These are phyloP conservation scores for Hipposideros armiger DNA, from an alignment of 2,113 vertebrate genomes.

Conservation along the genomic window DNA sequence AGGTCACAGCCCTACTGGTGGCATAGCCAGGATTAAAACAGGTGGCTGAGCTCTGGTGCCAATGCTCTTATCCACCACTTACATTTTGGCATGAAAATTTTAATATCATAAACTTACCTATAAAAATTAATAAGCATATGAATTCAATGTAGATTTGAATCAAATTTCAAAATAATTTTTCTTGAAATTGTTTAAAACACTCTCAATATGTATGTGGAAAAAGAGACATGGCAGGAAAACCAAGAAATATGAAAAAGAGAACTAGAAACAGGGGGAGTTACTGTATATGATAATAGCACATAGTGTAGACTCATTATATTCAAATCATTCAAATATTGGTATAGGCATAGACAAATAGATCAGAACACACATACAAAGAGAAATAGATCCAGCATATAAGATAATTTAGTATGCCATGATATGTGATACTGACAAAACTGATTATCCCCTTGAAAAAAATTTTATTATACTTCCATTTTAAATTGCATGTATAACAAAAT, in stretches of 20 bases:
- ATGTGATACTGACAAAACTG: not conserved
- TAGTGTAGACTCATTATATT: not conserved
- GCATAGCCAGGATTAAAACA: not conserved
- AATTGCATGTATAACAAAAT: not conserved
- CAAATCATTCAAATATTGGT: not conserved
- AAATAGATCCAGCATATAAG: not conserved
- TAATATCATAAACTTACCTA: not conserved
- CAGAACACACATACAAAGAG: not conserved
- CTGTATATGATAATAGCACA: not conserved
- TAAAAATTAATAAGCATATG: not conserved
- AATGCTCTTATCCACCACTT: not conserved
- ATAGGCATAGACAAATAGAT: not conserved
- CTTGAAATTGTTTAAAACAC: not conserved
- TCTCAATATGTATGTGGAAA: not conserved
- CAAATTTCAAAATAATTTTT: not conserved
- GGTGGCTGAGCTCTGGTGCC: not conserved
- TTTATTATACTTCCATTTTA: not conserved
- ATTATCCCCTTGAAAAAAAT: not conserved
- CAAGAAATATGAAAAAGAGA: not conserved
- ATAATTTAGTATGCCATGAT: not conserved
- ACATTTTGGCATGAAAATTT: not conserved
- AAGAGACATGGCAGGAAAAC: not conserved
- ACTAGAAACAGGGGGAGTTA: not conserved
- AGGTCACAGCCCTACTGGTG: too few species aligned
- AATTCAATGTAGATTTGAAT: not conserved